Conservation (phyloP, 2,113 vertebrate genomes). For the Rana temporaria region DNA sequence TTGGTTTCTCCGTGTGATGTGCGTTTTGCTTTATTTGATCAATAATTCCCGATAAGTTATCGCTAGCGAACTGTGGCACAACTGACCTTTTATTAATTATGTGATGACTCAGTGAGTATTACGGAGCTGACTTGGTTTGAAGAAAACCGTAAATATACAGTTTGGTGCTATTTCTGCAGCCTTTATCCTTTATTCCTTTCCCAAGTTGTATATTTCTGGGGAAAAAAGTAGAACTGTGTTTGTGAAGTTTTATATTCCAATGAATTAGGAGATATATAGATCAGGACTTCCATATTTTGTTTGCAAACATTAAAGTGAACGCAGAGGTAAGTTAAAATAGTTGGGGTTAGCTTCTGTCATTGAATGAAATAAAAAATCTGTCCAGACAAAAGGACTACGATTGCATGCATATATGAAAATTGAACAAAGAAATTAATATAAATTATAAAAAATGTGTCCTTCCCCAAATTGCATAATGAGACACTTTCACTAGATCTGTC, state of each 20-base stretch:
- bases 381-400: too few relatives aligned
- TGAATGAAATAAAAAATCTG: too few relatives aligned
- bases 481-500: too few relatives aligned
- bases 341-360: too few relatives aligned
- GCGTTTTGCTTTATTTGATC: constrained; percentile 38
- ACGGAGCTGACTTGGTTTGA: constrained; percentile 49
- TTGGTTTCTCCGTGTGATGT: constrained; percentile 20
- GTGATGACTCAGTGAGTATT: constrained; percentile 61
- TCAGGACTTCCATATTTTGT: too few relatives aligned
- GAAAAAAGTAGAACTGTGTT: background rate
- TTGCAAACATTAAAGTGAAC: too few relatives aligned
- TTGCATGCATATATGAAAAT: too few relatives aligned
- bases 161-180: background rate
- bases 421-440: too few relatives aligned
- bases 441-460: too few relatives aligned
- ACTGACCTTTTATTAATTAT: constrained; percentile 59
- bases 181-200: constrained; percentile 2
- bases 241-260: background rate
- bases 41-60: background rate
- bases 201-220: constrained; percentile 21
- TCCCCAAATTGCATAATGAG: too few relatives aligned
- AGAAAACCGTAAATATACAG: constrained; percentile 34
- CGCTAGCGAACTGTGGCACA: background rate
- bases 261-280: too few relatives aligned
- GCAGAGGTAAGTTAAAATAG: too few relatives aligned